These are phyloP conservation scores for Tipula lateralis DNA, from an alignment of 2,888 invertebrate genomes.

Conservation along the genomic window DNA sequence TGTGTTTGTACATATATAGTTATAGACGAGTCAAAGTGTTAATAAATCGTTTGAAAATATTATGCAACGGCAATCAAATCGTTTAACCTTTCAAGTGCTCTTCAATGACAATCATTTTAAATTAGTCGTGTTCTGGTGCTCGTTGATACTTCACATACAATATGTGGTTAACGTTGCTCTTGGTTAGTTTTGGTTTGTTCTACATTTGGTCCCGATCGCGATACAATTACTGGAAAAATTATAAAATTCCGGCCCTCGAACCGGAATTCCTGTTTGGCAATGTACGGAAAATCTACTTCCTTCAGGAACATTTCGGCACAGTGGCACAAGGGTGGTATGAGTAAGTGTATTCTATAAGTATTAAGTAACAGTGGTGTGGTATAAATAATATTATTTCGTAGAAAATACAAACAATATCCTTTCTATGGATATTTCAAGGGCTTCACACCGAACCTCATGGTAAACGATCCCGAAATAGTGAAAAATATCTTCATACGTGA, in stretches of 20 bases:
- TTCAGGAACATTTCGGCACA: background rate
- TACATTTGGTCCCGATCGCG: background rate
- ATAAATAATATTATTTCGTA: background rate
- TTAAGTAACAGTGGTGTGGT: background rate
- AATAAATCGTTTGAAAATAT: background rate
- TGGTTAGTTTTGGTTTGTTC: background rate
- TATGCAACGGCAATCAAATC: background rate
- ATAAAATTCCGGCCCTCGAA: background rate
- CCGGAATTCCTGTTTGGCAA: background rate
- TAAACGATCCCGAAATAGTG: conserved; percentile 28
- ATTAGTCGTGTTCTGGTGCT: background rate
- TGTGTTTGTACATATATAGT: background rate
- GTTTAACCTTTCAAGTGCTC: background rate
- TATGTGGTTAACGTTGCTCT: background rate
- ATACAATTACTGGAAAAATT: background rate
- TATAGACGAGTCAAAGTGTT: background rate
- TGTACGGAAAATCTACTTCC: background rate
- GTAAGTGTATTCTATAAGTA: background rate
- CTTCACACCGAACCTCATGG: background rate
- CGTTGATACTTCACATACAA: background rate
- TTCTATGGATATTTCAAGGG: conserved; percentile 29
- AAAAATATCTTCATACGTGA: conserved; percentile 31
- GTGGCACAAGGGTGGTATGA: background rate
- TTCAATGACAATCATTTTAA: background rate
- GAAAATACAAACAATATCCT: conserved; percentile 28